These are phyloP conservation scores for Poliocrania exsul DNA, from an alignment of 2,797 vertebrate species.

Conservation along the genomic window DNA sequence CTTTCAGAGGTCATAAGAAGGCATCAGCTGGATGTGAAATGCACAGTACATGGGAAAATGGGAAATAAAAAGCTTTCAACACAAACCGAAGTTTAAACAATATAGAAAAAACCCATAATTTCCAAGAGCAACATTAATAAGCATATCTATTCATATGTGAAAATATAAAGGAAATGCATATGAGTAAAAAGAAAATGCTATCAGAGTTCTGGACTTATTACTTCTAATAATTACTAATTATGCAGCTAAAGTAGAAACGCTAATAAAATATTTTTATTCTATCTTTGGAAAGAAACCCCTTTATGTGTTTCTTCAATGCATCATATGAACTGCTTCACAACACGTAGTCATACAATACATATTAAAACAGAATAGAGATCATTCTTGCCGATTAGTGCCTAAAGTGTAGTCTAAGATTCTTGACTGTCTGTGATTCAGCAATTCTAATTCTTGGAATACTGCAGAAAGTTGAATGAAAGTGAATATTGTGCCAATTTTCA, in stretches of 20 bases:
- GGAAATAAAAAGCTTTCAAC: neutral
- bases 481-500: neutral
- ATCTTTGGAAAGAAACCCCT: neutral
- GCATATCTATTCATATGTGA: neutral
- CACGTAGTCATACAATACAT: neutral
- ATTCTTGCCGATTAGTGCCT: neutral
- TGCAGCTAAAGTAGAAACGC: neutral
- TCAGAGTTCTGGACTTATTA: neutral
- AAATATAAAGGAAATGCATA: neutral
- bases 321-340: neutral
- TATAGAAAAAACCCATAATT: neutral
- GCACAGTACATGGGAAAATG: neutral
- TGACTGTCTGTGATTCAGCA: neutral
- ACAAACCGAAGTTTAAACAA: neutral
- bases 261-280: neutral
- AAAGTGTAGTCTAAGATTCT: neutral
- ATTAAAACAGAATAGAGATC: neutral
- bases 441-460: neutral
- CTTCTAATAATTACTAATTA: neutral
- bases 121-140: neutral
- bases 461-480: neutral
- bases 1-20: neutral
- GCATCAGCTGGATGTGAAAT: neutral
- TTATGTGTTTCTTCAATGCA: fast-evolving
- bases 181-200: neutral